Evolutionary conservation across 2,113 vertebrate genomes (phyloP), one percentile per base, ranked within the genome.

Genomic region (Oostethus manadensis): DNA sequence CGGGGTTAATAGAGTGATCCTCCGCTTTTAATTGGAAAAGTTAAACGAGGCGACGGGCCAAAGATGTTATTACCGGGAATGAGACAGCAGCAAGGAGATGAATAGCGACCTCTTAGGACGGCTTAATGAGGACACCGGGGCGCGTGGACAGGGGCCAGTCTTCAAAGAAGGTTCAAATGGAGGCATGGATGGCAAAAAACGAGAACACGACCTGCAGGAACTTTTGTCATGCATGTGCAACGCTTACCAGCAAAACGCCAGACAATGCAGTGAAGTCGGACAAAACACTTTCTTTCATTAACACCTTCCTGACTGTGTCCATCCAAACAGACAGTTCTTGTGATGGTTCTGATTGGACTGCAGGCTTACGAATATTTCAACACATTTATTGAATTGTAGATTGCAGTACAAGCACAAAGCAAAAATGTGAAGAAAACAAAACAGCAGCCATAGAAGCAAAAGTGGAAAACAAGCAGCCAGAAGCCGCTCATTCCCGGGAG

Each of bases 21-120:
- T 74, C 78, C 75, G 77, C 77, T 83, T 82, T 84, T 86, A 84
- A 86, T 86, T 86, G 80, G 66, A 86, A 84, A 84, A 80, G 77
- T 80, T 77, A 85, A 83, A 83, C 51, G 71, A 76, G 46, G 80
- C 63, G 56, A 66, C 18, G 6, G 73, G 69, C 76, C 44, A 26
- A 70, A 67, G 73, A 64, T 68, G 72, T 78, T 82, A 81, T 84
- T 77, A 81, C 66, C 49, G 56, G n/a, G 68, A 63, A 66, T 20
- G 75, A 77, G 66, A 40, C 16, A 10, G 40, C 50, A 55, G 71
- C 26, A 1, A 23, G 2, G 78, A 80, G 82, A 83, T 77, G 73
- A 76, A 84, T 68, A 57, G 77, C 13, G 40, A 65, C 75, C 81
- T 67, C 70, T 3, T 26, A 72, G 67, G 63, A 10, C 29, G 66